Evolutionary conservation across 2,888 invertebrate species (phyloP), one percentile per base, ranked within the genome.

Genomic region (Rhyacophila evoluta): DNA sequence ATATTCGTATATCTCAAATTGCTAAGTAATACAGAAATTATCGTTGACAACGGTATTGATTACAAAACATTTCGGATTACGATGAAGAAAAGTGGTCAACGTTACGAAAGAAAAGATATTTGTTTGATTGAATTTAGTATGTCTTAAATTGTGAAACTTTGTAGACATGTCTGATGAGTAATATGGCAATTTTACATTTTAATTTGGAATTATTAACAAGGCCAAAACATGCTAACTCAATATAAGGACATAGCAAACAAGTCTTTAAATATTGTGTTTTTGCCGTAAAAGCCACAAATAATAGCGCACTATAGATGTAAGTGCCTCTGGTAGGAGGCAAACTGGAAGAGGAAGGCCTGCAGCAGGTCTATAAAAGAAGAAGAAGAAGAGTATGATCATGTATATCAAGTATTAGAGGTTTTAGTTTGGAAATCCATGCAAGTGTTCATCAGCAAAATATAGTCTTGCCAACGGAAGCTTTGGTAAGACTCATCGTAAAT

Each of bases 331-430:
- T 19, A 19, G 55, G 25, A 19, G 19, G 25, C 25, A 55, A 55
- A 55, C 55, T 55, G 55, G 55, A 55, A 55, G 55, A 55, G 55
- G 55, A 55, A 55, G 55, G 55, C 55, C 55, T 55, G 55, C 55
- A 19, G 55, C 55, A 55, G 55, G 55, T 55, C 55, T 55, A 55
- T 55, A 55, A 55, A 55, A 55, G 55, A 55, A 55, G 55, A 55
- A 55, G 55, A 41, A 41, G 41, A 41, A 41, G 5, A 55, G 55
- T 55, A 55, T 55, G 55, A 55, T 55, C 55, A 55, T 55, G 55
- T 55, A 25, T 55, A 19, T 55, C 55, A 55, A 55, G 55, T 55
- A 55, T 55, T 25, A 19, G 55, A 55, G 55, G 55, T 55, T 55
- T 25, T 19, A 55, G 15, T 55, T 55, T 55, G 55, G 55, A 55